Evolutionary conservation across 92 coral and sea anemone genomes (phyloP), one percentile per base, ranked within the genome.

Genomic region (Hydrozoanthus gracilis): DNA sequence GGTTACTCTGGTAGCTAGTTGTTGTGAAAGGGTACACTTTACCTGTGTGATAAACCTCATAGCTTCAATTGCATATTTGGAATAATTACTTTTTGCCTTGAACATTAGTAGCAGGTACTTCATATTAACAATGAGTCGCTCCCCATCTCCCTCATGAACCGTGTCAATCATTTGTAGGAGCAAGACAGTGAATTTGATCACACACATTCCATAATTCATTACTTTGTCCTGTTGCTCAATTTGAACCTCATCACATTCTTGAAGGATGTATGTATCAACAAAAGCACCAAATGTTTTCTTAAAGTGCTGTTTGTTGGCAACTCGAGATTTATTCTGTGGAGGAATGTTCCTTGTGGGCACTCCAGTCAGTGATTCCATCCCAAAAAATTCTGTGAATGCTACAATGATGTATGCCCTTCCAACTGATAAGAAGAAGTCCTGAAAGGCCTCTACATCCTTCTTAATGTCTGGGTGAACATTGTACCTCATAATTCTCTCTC

Each of bases 21-120:
- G 80, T 20, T 39, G 67, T 13, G 73, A 18, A 51, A 84, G 79
- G 51, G 79, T 84, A 16, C 88, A 73, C 49, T 73, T 84, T 14
- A 84, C 82, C 58, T 72, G 88, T 55, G 73, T n/a, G n/a, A n/a
- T n/a, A n/a, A n/a, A n/a, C n/a, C n/a, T n/a, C n/a, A n/a, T n/a
- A n/a, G n/a, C n/a, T n/a, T n/a, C n/a, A n/a, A n/a, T n/a, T n/a
- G n/a, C n/a, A n/a, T n/a, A n/a, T n/a, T n/a, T n/a, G n/a, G n/a
- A n/a, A n/a, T n/a, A n/a, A n/a, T n/a, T n/a, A n/a, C n/a, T n/a
- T n/a, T n/a, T n/a, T n/a, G n/a, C 82, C 71, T 85, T 73, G 51
- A 85, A 72, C 88, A 84, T 84, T 65, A 84, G 77, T 14, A 73
- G 88, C 61, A 84, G 79, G 80, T 84, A 84, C 80, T 73, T 84